Evolutionary conservation across 2,113 vertebrate species (phyloP).

Genomic region (Trematocara zebra): DNA sequence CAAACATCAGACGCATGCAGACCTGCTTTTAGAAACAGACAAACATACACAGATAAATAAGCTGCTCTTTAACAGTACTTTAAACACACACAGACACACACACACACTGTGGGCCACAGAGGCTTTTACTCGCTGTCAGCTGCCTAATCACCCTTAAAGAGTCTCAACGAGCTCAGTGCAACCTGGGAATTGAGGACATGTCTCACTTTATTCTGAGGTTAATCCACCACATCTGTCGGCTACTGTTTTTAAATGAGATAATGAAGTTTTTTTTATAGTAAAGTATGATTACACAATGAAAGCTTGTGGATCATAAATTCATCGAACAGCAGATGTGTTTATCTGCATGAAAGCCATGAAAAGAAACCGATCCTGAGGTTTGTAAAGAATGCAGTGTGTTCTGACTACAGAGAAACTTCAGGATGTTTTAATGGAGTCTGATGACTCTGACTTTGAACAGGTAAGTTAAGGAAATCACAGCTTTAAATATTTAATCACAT

Average conservation of each 20-base stretch:
- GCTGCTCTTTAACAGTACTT: background rate
- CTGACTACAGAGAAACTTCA: background rate
- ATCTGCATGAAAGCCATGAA: background rate
- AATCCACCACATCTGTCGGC: background rate
- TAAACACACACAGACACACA: background rate
- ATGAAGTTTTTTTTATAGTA: background rate
- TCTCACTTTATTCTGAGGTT: background rate
- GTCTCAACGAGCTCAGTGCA: background rate
- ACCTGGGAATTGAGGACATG: background rate
- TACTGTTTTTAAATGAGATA: background rate
- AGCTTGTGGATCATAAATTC: too few species aligned
- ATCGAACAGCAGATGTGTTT: background rate
- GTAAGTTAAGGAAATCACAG: background rate
- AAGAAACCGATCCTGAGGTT: background rate
- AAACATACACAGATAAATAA: background rate
- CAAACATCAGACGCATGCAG: background rate
- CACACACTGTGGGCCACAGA: background rate
- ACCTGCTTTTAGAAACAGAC: background rate
- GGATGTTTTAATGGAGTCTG: background rate
- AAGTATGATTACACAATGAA: background rate
- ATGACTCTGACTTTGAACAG: background rate
- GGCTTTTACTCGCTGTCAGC: background rate
- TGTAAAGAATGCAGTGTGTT: accelerated
- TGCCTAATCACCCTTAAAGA: background rate
- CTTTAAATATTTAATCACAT: background rate